Evolutionary conservation across 2,888 invertebrate species (phyloP), one percentile per base, ranked within the genome.

Genomic region (Thecocarcelia acutangulata): DNA sequence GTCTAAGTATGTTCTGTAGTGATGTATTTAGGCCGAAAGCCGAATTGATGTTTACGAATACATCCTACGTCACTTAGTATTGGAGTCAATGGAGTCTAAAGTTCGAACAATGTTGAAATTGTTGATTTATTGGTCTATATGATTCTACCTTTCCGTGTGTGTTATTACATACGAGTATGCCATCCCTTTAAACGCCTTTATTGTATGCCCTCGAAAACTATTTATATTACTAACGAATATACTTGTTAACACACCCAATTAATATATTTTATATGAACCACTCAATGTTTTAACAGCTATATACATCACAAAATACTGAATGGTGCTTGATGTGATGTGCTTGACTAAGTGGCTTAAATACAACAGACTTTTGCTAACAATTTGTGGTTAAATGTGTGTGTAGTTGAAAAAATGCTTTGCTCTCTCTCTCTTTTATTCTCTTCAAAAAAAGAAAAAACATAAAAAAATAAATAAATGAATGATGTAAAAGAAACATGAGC

Each of bases 301-400:
- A 70, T 56, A 63, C 70, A 77, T 77, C 77, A 70, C 28, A 46
- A 56, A 56, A 70, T 52, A 61, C 46, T 80, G 70, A 66, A 72
- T 76, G 72, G 28, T 56, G 68, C 76, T 80, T 80, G 76, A 76
- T 75, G 74, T 75, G 58, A 48, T 74, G 58, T 80, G 80, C 75
- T 80, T 58, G 70, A 76, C 75, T 76, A 76, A 76, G 69, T 76
- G 76, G 64, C 80, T 72, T 76, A 80, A 76, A 61, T 46, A 66
- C 40, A 46, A 28, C 46, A 64, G 21, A 24, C 48, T 58, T 59
- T 54, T 44, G 48, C 24, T 75, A 42, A 61, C 59, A 70, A 59
- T 50, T 54, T 73, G 73, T 54, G 76, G 48, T 72, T 72, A 72
- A 76, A 48, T 58, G 48, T 66, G 50, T 66, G 70, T 64, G 75